Percentiles rank a stretch among this genome's conserved stretches.
Conservation (phyloP, 1,140 invertebrate genomes). For the Neodiprion virginianus region DNA sequence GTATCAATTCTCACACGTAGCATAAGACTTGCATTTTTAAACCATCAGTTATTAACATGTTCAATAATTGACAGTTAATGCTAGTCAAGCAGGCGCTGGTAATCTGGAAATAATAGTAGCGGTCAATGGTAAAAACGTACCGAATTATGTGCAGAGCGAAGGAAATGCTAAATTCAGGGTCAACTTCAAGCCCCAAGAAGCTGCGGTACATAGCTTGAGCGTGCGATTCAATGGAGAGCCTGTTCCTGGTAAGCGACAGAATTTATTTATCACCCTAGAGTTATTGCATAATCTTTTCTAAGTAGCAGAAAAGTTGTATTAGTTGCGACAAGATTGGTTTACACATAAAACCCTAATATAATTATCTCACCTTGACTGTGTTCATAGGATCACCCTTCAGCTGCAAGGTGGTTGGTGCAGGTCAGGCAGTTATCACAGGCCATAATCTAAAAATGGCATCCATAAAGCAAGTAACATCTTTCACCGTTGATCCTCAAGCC, state of each 20-base stretch:
- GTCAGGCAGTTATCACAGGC: conserved; percentile 68
- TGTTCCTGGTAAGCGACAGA: conserved; percentile 73
- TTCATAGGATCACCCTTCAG: conserved; percentile 83
- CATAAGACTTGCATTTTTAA: background rate
- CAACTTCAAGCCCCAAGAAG: conserved; percentile 95
- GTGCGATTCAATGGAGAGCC: conserved; percentile 96
- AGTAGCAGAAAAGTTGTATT: no score
- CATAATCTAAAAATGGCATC: conserved; percentile 69
- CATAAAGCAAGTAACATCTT: conserved; percentile 65
- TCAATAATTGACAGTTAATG: conserved; percentile 70
- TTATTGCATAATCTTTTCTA: no score
- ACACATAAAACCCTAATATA: background rate
- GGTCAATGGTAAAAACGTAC: conserved; percentile 96
- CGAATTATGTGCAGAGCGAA: conserved; percentile 97
- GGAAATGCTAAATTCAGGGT: conserved; percentile 95
- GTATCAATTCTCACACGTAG: conserved; percentile 56
- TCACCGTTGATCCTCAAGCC: conserved; percentile 69
- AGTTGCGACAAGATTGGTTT: no score
- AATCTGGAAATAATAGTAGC: conserved; percentile 98
- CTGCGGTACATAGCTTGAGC: conserved; percentile 85
- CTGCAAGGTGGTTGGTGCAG: conserved; percentile 75
- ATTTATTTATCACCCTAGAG: background rate
- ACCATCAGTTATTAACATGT: conserved; percentile 7
- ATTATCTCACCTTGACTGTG: background rate
- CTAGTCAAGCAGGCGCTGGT: conserved; percentile 85